phyloP scores from a whole-genome alignment of 2,888 invertebrate species.

The Congeria kusceri region DNA sequence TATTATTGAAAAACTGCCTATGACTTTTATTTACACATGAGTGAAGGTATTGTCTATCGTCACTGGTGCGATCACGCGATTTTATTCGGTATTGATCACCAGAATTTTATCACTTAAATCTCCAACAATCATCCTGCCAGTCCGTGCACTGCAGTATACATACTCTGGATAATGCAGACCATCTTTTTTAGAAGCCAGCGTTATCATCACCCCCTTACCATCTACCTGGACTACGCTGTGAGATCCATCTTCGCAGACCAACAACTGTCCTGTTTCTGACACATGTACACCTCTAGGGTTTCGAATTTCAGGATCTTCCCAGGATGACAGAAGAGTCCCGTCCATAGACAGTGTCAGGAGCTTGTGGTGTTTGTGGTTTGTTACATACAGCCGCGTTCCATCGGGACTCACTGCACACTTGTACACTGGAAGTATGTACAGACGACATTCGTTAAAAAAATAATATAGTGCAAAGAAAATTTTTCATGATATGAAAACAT shows the following conservation, averaged over 20 bases:
- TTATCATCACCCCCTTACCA: neutral
- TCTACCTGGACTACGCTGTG: neutral
- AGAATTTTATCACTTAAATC: neutral
- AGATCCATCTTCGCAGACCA: neutral
- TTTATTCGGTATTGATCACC: neutral
- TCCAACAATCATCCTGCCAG: conserved; percentile 3
- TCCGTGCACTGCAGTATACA: neutral
- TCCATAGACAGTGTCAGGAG: neutral
- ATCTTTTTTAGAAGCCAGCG: neutral
- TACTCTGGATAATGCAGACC: neutral
- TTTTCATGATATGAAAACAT: too few species aligned
- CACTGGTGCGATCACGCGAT: too few species aligned
- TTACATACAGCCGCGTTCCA: too few species aligned
- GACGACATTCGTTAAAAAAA: too few species aligned
- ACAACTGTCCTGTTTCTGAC: neutral
- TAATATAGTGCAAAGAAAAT: too few species aligned
- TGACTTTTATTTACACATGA: too few species aligned
- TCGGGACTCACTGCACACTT: too few species aligned
- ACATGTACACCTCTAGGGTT: neutral
- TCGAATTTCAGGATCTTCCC: neutral
- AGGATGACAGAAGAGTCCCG: neutral
- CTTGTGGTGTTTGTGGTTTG: neutral
- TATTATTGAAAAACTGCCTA: too few species aligned
- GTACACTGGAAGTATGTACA: too few species aligned
- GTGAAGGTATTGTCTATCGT: too few species aligned